Base-by-base conservation (phyloP, 2,797 vertebrate genomes). In the Pachyuromys duprasi region DNA sequence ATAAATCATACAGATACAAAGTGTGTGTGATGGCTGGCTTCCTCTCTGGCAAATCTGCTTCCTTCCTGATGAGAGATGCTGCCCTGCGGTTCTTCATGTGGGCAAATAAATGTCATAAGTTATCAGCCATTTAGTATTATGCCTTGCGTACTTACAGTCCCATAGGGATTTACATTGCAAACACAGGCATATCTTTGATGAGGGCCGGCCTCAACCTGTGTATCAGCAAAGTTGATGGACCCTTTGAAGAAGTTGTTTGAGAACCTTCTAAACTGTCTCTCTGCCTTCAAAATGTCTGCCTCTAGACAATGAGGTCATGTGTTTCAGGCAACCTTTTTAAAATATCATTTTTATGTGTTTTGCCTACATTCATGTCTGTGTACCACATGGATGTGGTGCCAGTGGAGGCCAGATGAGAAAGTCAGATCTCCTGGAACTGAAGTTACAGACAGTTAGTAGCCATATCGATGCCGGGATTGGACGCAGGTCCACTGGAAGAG, bases 1-100 rank as follows among this genome's bases (percentile, higher is more conserved):
- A 96, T 96, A 97, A 98, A 98, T 97, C 97, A 97, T 91, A 97
- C 96, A 97, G 97, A 97, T 90, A 97, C 95, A 97, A 97, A 97
- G 89, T 96, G 82, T 92, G 36, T 62, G 70, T 78, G 82, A 95
- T 72, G 70, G 86, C 96, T 96, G 94, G 83, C 95, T 96, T 97
- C 97, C 96, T 89, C 95, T 97, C 97, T 97, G 95, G 97, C 97
- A 97, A 97, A 97, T 93, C 93, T 96, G 93, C 94, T 98, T 97
- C 97, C 97, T 96, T 97, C 95, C 93, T 96, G 93, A 98, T 95
- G 95, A 96, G 97, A 97, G 95, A 96, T 87, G 94, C 90, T 97
- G 96, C 91, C 96, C 97, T 97, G 97, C 97, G 95, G 92, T 97
- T 97, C 97, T 96, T 98, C 97, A 97, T 90, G 95, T 96, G 92